These are phyloP conservation scores for Trachemys scripta DNA, from an alignment of 2,113 vertebrate genomes.

Conservation along the genomic window DNA sequence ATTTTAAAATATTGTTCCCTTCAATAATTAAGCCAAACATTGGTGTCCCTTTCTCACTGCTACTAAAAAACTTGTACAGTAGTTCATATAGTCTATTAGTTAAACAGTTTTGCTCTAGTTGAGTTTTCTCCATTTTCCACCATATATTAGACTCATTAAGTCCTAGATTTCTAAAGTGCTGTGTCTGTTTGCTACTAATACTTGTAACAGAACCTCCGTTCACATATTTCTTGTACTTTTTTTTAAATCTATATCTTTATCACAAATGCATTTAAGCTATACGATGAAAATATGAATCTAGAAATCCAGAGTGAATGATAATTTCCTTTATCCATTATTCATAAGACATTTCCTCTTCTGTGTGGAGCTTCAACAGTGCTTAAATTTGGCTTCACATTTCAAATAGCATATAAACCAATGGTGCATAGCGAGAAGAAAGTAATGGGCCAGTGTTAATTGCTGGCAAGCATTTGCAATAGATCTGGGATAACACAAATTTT, in stretches of 20 bases:
- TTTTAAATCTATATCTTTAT: background rate
- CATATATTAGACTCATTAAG: background rate
- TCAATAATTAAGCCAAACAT: background rate
- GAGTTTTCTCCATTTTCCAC: background rate
- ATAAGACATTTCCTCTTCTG: slow-evolving; percentile 36
- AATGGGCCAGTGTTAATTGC: background rate
- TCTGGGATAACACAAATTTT: slow-evolving; percentile 38
- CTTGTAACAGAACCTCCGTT: background rate
- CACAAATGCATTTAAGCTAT: background rate
- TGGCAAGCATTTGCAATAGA: background rate
- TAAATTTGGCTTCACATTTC: slow-evolving; percentile 63
- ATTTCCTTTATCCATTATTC: slow-evolving; percentile 40
- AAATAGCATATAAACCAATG: slow-evolving; percentile 38
- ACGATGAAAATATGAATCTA: slow-evolving; percentile 3
- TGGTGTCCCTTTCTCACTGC: background rate
- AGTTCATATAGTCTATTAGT: background rate
- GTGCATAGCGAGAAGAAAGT: slow-evolving; percentile 36
- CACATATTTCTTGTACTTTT: background rate
- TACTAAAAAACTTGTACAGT: background rate
- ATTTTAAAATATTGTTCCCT: background rate
- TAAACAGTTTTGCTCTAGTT: slow-evolving; percentile 8
- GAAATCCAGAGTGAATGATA: slow-evolving; percentile 13
- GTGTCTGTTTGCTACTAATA: background rate
- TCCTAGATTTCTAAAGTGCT: background rate
- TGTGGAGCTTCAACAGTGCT: slow-evolving; percentile 14